These are phyloP conservation scores for Neoseiulus cucumeris DNA, from an alignment of 1,140 invertebrate genomes.

Conservation along the genomic window DNA sequence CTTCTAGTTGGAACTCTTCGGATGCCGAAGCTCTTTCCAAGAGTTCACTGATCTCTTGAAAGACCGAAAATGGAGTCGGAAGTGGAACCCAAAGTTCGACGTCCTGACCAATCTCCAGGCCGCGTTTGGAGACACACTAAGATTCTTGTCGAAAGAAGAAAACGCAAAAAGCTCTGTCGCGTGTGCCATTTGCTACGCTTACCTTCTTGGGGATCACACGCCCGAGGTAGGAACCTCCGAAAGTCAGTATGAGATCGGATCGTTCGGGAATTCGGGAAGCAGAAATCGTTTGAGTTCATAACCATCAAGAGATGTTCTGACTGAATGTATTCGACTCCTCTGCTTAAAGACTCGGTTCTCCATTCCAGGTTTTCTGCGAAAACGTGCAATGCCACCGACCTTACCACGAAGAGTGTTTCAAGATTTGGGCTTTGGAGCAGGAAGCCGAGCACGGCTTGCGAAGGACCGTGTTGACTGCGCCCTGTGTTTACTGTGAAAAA, in stretches of 20 bases:
- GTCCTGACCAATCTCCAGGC: not conserved
- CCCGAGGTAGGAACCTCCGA: not conserved
- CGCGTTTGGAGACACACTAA: not conserved
- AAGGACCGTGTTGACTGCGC: not conserved
- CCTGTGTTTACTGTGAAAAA: constrained; percentile 8
- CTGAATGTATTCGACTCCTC: too few species aligned
- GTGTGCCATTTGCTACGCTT: not conserved
- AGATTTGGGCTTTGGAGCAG: not conserved
- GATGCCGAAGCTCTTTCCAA: not conserved
- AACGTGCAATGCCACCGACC: not conserved
- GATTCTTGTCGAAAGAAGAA: not conserved
- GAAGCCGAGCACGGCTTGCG: not conserved
- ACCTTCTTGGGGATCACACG: not conserved
- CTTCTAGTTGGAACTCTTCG: not conserved
- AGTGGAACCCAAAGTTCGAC: not conserved
- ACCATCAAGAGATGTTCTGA: too few species aligned
- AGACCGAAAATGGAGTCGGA: not conserved
- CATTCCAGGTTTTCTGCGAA: not conserved
- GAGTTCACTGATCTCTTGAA: not conserved
- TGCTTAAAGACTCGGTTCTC: too few species aligned
- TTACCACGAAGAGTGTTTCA: not conserved
- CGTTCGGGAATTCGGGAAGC: too few species aligned
- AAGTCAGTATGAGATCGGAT: too few species aligned
- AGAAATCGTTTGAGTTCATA: too few species aligned
- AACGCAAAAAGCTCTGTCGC: not conserved